Evolutionary conservation across 2,797 vertebrate species (phyloP), one percentile per base, ranked within the genome.

Genomic region (Urocyon cinereoargenteus): DNA sequence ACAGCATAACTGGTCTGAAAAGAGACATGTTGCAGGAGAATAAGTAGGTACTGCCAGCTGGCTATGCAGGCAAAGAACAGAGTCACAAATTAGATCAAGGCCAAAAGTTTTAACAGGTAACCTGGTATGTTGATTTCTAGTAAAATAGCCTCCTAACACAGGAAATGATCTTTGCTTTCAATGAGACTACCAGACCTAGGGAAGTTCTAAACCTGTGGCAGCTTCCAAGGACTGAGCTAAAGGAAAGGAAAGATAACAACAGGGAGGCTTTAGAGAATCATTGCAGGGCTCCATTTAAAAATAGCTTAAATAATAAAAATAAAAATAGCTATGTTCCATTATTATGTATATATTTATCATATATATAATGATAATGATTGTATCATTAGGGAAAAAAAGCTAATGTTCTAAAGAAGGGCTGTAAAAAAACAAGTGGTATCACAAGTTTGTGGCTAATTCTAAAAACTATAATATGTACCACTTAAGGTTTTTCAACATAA

Each of bases 391-490:
- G 85, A 68, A 68, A 87, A 82, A 79, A 91, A 72, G 6, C 83
- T 85, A 91, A 95, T 86, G 82, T 45, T 62, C 51, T 51, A 10
- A 86, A 81, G 64, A 86, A 86, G n/a, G 31, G 21, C 53, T 93
- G 79, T 8, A 70, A 96, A 94, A 66, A 94, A 95, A 62, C 61
- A 97, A 92, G 26, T 78, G 22, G 14, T 90, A 57, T 36, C 62
- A 88, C 11, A 78, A 95, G 11, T 94, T 91, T 95, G 36, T 70
- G 78, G 45, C 72, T 87, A 97, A 90, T 94, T 95, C 86, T 81
- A 95, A 94, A 95, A 96, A 86, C 40, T 90, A 75, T 13, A 73
- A 36, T 90, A 86, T 81, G 6, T 1, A 92, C 9, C 34, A 77
- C 31, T 62, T 91, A 92, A 73, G 55, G 15, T 93, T 90, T 93